Base-by-base conservation (phyloP, 2,113 vertebrate genomes). In the Porphyrio hochstetteri region DNA sequence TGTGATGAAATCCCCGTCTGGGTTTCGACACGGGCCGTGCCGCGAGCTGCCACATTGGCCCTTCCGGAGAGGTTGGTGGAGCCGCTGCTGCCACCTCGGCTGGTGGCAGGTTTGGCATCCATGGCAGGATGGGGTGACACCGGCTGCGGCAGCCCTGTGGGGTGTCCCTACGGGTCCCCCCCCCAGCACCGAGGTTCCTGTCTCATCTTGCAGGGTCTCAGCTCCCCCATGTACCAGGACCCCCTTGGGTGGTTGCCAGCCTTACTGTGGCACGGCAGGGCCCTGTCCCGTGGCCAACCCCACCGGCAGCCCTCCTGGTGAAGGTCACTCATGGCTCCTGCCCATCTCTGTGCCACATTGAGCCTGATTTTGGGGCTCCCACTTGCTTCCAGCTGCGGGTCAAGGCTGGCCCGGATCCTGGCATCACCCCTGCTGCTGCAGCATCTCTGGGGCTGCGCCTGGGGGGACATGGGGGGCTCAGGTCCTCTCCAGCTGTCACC, bases 81-180 rank as follows among this genome's bases (percentile, higher is more conserved):
- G 33, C 57, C 2, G 8, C 60, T 4, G 11, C 78, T 4, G 11
- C 78, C 1, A 1, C 86, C 63, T 48, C 2, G 9, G 86, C 68
- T 9, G 21, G 38, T 4, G 8, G 38, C 38, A 40, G 76, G 55
- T 46, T 82, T 15, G 55, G 69, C 2, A 3, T 29, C 29, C 1
- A 0, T 1, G 52, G 56, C 40, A 33, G 9, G 14, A 6, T 1
- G 1, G 4, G 53, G 64, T 33, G 28, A 8, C 2, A 2, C 33
- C 2, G 0, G 24, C 1, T 0, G 0, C 10, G 42, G 42, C 65
- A 23, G 60, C 35, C 31, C 38, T 0, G 0, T 0, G 17, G 70
- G 52, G 35, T 10, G 36, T 44, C 38, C 35, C 27, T 17, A 55
- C 0, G 17, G 56, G 50, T 64, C 19, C n/a, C n/a, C 36, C 85